Percentiles rank a stretch among this genome's conserved stretches.
phyloP scores from a whole-genome alignment of 2,888 invertebrate species.

The Chymomyza caudatula region DNA sequence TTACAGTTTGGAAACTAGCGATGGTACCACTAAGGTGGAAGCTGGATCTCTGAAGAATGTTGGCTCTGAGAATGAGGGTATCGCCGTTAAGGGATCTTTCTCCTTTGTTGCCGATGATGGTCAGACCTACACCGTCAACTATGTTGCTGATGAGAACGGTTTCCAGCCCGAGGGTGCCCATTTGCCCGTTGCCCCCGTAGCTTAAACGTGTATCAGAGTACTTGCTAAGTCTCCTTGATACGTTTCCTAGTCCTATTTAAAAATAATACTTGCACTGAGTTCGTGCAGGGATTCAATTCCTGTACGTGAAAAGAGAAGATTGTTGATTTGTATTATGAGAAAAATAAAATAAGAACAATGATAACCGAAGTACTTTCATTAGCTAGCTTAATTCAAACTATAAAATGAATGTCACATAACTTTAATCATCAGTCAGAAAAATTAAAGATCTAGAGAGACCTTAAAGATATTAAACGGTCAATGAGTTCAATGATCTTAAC shows the following conservation, averaged over 20 bases:
- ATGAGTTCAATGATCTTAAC: too few species aligned
- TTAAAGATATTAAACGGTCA: too few species aligned
- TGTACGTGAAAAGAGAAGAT: background rate
- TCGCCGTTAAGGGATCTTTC: conserved; percentile 64
- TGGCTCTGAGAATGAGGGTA: conserved; percentile 74
- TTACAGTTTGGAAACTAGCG: conserved; percentile 49
- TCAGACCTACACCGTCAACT: conserved; percentile 79
- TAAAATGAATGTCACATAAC: too few species aligned
- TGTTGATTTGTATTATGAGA: background rate
- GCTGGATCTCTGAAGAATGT: conserved; percentile 31
- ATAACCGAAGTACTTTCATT: background rate
- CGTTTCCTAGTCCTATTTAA: background rate
- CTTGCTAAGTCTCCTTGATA: background rate
- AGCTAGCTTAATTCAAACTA: too few species aligned
- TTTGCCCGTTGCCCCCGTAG: conserved; percentile 75
- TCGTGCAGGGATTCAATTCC: background rate
- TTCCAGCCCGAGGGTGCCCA: conserved; percentile 79
- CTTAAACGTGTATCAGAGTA: conserved; percentile 16
- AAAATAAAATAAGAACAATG: background rate
- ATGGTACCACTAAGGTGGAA: conserved; percentile 46
- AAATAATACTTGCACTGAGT: background rate
- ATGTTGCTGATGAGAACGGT: conserved; percentile 76
- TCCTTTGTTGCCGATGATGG: conserved; percentile 80
- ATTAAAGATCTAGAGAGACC: too few species aligned
- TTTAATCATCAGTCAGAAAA: too few species aligned